Evolutionary conservation across 2,888 invertebrate species (phyloP).

Genomic region (Lypha dubia): DNA sequence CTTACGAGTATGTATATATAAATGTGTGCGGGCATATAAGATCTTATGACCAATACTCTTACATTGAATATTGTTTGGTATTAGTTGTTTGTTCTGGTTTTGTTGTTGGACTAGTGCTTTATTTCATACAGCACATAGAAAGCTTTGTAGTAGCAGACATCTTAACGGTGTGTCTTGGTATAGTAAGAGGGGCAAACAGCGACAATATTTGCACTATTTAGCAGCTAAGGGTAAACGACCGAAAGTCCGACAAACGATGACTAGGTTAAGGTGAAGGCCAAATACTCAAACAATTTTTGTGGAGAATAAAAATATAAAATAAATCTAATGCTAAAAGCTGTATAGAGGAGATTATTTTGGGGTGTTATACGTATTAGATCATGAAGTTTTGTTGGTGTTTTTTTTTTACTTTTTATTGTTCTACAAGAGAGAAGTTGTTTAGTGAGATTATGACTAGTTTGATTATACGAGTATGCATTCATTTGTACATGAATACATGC

Average conservation of each 20-base stretch:
- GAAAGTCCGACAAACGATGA: slow-evolving; percentile 83
- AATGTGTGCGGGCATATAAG: background rate
- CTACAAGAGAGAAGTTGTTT: background rate
- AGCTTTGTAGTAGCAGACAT: slow-evolving; percentile 30
- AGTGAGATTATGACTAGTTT: background rate
- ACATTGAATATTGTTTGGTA: slow-evolving; percentile 14
- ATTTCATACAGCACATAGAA: slow-evolving; percentile 25
- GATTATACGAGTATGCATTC: background rate
- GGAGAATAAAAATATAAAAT: slow-evolving; percentile 35
- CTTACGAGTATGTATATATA: background rate
- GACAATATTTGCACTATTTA: slow-evolving; percentile 59
- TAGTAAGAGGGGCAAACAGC: slow-evolving; percentile 13
- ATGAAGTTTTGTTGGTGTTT: background rate
- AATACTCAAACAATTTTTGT: slow-evolving; percentile 72
- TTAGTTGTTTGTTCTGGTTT: slow-evolving; percentile 21
- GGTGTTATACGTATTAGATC: slow-evolving; percentile 2
- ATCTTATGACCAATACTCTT: slow-evolving; percentile 48
- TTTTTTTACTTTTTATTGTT: slow-evolving; percentile 5
- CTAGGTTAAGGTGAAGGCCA: slow-evolving; percentile 84
- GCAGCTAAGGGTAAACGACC: slow-evolving; percentile 82
- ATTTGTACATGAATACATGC: background rate
- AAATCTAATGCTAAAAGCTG: slow-evolving; percentile 17
- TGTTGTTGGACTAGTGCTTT: slow-evolving; percentile 2
- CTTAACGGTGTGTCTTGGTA: background rate
- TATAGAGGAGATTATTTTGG: slow-evolving; percentile 6